Conservation (phyloP, 2,113 vertebrate genomes). For the Oreochromis niloticus region DNA sequence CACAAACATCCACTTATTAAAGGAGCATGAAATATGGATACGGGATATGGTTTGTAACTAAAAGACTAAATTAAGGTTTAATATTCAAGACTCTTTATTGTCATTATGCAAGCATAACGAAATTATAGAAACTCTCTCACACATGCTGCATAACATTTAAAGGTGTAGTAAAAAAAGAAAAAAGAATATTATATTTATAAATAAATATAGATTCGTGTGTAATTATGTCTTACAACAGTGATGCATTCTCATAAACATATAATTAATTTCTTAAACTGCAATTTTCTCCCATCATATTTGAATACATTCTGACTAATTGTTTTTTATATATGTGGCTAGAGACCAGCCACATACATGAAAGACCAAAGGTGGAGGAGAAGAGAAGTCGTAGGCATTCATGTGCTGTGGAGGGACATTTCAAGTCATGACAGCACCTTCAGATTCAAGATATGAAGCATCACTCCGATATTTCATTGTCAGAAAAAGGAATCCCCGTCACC, state of each 20-base stretch:
- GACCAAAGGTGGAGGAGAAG: background rate
- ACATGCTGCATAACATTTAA: background rate
- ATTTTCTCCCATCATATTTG: background rate
- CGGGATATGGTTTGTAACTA: background rate
- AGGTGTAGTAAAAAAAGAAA: background rate
- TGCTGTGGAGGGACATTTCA: background rate
- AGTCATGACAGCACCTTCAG: background rate
- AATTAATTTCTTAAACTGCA: background rate
- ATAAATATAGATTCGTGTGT: background rate
- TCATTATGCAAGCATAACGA: background rate
- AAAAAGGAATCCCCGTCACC: background rate
- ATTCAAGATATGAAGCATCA: background rate
- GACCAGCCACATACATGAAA: background rate
- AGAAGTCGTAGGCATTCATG: background rate
- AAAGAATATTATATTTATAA: background rate
- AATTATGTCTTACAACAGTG: background rate
- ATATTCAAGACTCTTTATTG: background rate
- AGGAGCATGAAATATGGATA: background rate
- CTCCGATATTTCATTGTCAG: background rate
- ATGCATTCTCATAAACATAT: background rate
- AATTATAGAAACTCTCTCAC: background rate
- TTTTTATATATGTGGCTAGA: background rate
- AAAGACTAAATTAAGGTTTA: background rate
- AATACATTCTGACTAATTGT: background rate
- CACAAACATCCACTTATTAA: background rate